phyloP scores from a whole-genome alignment of 2,113 vertebrate genomes.

The Excalfactoria chinensis region DNA sequence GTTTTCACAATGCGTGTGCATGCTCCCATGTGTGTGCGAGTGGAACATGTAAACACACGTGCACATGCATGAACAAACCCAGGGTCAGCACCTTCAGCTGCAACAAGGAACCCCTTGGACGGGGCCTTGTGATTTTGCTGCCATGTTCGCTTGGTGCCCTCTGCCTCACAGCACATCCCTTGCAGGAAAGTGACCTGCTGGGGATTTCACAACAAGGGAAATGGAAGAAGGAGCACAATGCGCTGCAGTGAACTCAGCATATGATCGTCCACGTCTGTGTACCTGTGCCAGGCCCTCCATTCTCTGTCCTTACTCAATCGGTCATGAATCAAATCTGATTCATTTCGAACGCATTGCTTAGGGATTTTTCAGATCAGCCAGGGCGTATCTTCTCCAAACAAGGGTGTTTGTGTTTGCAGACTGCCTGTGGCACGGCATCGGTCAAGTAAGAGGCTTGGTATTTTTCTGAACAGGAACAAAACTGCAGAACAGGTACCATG shows the following conservation, averaged over 20 bases:
- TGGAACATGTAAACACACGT: not conserved
- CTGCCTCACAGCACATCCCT: not conserved
- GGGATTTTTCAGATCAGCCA: slow-evolving; percentile 38
- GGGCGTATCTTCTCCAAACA: slow-evolving; percentile 46
- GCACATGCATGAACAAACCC: not conserved
- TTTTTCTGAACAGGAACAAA: slow-evolving; percentile 1
- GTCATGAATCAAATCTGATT: slow-evolving; percentile 31
- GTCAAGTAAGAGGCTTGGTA: slow-evolving; percentile 3
- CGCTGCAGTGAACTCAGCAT: not conserved
- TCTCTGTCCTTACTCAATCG: slow-evolving; percentile 11
- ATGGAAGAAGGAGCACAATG: slow-evolving; percentile 12
- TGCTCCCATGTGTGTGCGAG: not conserved
- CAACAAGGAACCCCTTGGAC: not conserved
- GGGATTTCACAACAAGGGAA: slow-evolving; percentile 9
- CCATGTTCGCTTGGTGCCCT: not conserved
- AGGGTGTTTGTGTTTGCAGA: slow-evolving; percentile 55
- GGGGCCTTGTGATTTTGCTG: not conserved
- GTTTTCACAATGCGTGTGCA: not conserved
- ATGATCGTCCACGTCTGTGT: not conserved
- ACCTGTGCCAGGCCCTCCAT: not conserved
- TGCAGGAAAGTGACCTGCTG: not conserved
- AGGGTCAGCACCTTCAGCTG: not conserved
- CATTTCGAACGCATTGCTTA: slow-evolving; percentile 21
- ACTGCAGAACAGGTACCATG: slow-evolving; percentile 36
- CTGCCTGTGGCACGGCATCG: not conserved